Percentiles rank a stretch among this genome's conserved stretches.
phyloP scores from a whole-genome alignment of 1,140 invertebrate species.

The Leptinotarsa defecta region DNA sequence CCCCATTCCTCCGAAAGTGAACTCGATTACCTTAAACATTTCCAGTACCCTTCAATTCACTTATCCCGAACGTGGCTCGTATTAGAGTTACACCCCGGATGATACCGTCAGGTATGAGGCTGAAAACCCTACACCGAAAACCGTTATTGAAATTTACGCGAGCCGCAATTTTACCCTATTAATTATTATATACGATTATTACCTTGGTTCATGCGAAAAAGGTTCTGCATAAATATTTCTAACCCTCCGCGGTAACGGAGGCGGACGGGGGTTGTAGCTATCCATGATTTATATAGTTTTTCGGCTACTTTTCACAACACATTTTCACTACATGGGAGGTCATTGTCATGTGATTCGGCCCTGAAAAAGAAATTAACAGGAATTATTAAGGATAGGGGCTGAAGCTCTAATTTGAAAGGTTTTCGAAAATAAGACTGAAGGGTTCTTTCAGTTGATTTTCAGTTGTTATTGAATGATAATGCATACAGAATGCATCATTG shows the following conservation, averaged over 20 bases:
- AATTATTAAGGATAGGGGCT: too few relatives aligned
- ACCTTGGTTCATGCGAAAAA: conserved; percentile 61
- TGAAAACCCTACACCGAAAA: not conserved
- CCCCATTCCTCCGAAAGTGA: too few relatives aligned
- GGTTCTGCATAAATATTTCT: conserved; percentile 63
- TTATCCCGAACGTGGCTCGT: too few relatives aligned
- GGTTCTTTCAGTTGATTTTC: too few relatives aligned
- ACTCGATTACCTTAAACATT: too few relatives aligned
- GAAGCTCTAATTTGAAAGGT: too few relatives aligned
- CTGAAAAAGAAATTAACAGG: too few relatives aligned
- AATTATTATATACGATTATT: conserved; percentile 36
- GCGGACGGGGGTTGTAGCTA: conserved; percentile 61
- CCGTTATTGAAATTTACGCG: conserved; percentile 14
- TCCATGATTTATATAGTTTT: conserved; percentile 54
- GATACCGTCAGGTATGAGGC: not conserved
- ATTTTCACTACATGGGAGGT: not conserved
- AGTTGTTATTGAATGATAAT: too few relatives aligned
- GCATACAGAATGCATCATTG: too few relatives aligned
- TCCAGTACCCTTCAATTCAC: too few relatives aligned
- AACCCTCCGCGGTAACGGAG: conserved; percentile 60
- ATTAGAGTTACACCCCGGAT: not conserved
- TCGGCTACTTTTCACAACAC: not conserved
- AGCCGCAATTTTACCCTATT: conserved; percentile 1
- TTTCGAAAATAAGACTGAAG: too few relatives aligned
- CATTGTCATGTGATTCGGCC: not conserved